phyloP scores from a whole-genome alignment of 2,888 invertebrate genomes.

The Carcina quercana region DNA sequence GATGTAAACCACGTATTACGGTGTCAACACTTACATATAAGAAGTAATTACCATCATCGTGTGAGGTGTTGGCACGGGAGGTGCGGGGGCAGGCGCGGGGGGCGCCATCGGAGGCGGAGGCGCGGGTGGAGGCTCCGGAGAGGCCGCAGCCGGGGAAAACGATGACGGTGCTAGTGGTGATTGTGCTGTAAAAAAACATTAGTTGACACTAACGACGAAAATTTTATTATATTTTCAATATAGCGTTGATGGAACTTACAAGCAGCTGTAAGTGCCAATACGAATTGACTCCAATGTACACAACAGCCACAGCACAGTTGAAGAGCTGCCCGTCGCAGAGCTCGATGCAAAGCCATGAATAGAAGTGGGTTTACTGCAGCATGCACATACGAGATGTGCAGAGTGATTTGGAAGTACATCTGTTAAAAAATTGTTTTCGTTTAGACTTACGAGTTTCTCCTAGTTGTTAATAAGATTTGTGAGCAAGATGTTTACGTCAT shows the following conservation, averaged over 20 bases:
- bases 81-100: constrained; percentile 47
- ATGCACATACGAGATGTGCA: constrained; percentile 91
- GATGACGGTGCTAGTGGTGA: constrained; percentile 76
- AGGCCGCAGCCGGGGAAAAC: constrained; percentile 70
- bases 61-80: constrained; percentile 52
- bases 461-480: constrained; percentile 6
- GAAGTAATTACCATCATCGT: constrained; percentile 75
- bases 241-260: constrained; percentile 36
- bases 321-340: constrained; percentile 80
- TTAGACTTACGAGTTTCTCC: background rate
- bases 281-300: constrained; percentile 77
- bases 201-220: no score
- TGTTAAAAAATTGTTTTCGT: constrained; percentile 18
- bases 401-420: constrained; percentile 81
- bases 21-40: constrained; percentile 75
- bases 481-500: constrained; percentile 2
- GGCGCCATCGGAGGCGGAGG: constrained; percentile 68
- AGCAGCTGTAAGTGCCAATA: constrained; percentile 68
- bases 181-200: constrained; percentile 42
- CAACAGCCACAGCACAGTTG: constrained; percentile 86
- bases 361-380: constrained; percentile 89
- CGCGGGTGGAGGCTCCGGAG: constrained; percentile 76
- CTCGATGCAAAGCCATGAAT: constrained; percentile 85
- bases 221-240: no score
- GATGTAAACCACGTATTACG: constrained; percentile 70